Evolutionary conservation across 2,113 vertebrate genomes (phyloP), one percentile per base, ranked within the genome.

Genomic region (Triplophysa rosa): DNA sequence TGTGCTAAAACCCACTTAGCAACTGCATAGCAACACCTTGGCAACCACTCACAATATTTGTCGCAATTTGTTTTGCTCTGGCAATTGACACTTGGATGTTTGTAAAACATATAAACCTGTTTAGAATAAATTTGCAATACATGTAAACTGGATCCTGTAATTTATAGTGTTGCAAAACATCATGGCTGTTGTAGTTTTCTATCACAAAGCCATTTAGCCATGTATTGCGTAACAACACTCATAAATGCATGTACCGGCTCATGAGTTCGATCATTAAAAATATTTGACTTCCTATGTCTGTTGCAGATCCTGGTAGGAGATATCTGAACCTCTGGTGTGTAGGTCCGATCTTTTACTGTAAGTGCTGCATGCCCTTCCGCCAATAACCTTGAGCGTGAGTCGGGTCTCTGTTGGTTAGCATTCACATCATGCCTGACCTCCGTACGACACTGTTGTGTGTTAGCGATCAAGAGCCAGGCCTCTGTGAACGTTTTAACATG

Each of bases 301-400:
- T 71, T 19, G n/a, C 61, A 37, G 24, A 21, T 29, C 29, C 68
- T 70, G 47, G 67, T 49, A 62, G 67, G 21, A 58, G 40, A 45
- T 70, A 79, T 52, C 56, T 45, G 77, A 59, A n/a, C 21, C 67
- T 17, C 33, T 26, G 54, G 47, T 17, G n/a, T 70, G 59, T 56
- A 21, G 16, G n/a, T 29, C 29, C 23, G 66, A 70, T 68, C 47
- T 68, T 79, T 68, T 63, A 29, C 29, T 29, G 3, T 29, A 79
- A 63, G 67, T 79, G 77, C 42, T 79, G 58, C 63, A 6, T 63
- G 77, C 58, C 77, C 77, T 79, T 71, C 42, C 62, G 12, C 21
- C 67, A 64, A 42, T 79, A 71, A 71, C 78, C 67, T 71, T 79
- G 67, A 79, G 67, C 33, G 19, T 69, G 45, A 71, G 29, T 62